Evolutionary conservation across 2,797 vertebrate species (phyloP).

Genomic region (Sebastes itinus): DNA sequence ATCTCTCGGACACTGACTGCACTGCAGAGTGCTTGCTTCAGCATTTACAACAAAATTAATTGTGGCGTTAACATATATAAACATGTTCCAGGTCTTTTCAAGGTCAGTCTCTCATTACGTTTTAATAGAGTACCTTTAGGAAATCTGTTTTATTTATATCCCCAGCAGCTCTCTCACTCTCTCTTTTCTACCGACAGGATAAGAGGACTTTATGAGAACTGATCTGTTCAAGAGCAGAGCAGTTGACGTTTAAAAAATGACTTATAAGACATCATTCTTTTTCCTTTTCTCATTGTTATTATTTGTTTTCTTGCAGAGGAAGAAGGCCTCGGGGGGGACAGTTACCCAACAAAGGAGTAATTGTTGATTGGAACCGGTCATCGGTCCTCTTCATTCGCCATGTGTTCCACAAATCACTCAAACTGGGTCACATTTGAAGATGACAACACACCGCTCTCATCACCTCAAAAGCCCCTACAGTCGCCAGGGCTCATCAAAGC

Average conservation of each 20-base stretch:
- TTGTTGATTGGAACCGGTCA: conserved; percentile 16
- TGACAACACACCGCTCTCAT: conserved; percentile 84
- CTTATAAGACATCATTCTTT: not conserved
- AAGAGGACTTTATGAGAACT: conserved; percentile 7
- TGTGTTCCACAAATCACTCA: conserved; percentile 93
- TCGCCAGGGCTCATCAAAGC: conserved; percentile 73
- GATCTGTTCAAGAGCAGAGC: not conserved
- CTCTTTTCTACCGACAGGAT: not conserved
- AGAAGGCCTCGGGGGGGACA: conserved; percentile 27
- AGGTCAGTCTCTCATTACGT: conserved; percentile 32
- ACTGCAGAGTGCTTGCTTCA: conserved; percentile 2
- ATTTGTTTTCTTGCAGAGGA: conserved; percentile 57
- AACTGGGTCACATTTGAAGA: conserved; percentile 99
- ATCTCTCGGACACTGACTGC: not conserved
- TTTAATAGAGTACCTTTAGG: conserved; percentile 35
- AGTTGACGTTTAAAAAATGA: not conserved
- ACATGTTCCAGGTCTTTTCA: conserved; percentile 34
- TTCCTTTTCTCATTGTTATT: not conserved
- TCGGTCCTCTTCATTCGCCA: conserved; percentile 65
- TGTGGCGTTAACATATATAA: conserved; percentile 24
- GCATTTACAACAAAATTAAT: conserved; percentile 23
- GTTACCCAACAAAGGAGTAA: conserved; percentile 36
- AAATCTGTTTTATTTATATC: conserved; percentile 48
- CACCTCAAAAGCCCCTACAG: conserved; percentile 82
- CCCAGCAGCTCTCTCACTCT: not conserved